phyloP scores from a whole-genome alignment of 2,888 invertebrate genomes.

The Euphydryas editha region DNA sequence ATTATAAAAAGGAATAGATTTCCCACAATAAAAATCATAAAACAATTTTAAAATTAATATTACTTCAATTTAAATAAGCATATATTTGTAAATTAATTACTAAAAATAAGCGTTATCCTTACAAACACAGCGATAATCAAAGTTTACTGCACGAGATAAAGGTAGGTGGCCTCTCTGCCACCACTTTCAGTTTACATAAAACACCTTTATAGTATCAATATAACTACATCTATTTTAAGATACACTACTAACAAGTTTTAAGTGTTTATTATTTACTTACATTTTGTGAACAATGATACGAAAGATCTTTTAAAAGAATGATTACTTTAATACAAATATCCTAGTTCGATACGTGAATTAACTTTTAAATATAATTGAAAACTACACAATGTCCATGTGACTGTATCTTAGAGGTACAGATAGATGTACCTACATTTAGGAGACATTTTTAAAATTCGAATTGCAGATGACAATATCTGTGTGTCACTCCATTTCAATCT shows the following conservation, averaged over 20 bases:
- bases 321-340: no score
- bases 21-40: neutral
- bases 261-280: neutral
- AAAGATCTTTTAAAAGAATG: no score
- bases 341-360: no score
- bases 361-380: no score
- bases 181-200: conserved; percentile 29
- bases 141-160: conserved; percentile 28
- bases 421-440: no score
- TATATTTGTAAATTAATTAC: neutral
- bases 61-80: neutral
- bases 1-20: no score
- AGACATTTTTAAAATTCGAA: no score
- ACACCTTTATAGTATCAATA: conserved; percentile 19
- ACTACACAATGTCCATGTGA: no score
- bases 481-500: no score
- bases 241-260: neutral
- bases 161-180: conserved; percentile 19
- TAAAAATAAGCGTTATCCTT: conserved; percentile 15
- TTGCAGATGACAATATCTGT: no score
- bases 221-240: neutral
- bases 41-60: neutral
- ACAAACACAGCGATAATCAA: conserved; percentile 24
- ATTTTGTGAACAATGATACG: no score
- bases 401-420: no score